Conservation (phyloP, 2,797 vertebrate genomes). For the Mareca strepera region DNA sequence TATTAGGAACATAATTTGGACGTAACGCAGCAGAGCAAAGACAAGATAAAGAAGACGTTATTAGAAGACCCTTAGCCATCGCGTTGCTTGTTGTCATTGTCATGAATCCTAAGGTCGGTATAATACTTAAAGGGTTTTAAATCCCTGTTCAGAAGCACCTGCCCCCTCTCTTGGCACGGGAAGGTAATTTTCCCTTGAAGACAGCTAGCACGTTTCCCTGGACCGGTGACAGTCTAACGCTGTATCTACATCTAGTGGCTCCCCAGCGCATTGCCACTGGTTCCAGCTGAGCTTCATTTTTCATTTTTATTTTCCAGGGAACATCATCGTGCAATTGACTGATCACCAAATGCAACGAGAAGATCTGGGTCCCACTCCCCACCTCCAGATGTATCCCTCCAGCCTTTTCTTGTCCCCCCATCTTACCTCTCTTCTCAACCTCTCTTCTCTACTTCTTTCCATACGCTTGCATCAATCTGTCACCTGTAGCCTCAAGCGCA, state of each 20-base stretch:
- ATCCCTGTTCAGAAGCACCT: conserved; percentile 20
- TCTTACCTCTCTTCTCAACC: background rate
- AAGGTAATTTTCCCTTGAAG: conserved; percentile 24
- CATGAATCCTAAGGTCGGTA: background rate
- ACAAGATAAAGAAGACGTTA: background rate
- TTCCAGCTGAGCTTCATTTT: background rate
- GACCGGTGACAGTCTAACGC: background rate
- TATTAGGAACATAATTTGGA: background rate
- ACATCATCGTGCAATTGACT: background rate
- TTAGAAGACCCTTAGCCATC: background rate
- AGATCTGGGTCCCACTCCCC: background rate
- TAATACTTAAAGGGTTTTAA: background rate
- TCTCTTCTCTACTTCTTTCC: background rate
- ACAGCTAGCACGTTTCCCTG: background rate
- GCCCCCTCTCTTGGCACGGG: conserved; percentile 14
- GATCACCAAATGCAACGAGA: background rate
- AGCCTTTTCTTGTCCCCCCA: background rate
- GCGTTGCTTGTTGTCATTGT: background rate
- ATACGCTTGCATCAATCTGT: background rate
- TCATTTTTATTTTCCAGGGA: background rate
- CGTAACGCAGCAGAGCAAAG: background rate
- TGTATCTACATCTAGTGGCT: conserved; percentile 69
- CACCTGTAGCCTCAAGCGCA: background rate
- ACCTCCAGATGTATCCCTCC: background rate
- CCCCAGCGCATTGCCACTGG: background rate